Conservation (phyloP, 2,888 invertebrate genomes). For the Diarsia rubi region DNA sequence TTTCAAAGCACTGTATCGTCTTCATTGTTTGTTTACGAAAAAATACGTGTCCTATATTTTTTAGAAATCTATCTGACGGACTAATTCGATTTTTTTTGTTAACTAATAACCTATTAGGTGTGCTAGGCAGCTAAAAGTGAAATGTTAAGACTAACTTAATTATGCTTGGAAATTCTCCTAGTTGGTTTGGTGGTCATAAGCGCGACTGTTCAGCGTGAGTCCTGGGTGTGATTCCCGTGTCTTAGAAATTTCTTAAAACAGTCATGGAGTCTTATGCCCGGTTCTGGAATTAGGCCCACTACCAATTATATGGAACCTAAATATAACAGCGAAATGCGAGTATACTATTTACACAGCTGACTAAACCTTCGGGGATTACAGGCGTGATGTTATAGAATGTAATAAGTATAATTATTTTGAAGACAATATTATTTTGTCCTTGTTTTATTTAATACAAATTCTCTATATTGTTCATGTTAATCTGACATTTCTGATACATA, state of each 20-base stretch:
- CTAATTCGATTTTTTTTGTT: too few species aligned
- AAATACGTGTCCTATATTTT: too few species aligned
- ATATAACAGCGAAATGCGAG: not conserved
- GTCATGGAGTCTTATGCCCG: not conserved
- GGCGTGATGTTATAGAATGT: not conserved
- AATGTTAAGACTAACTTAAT: not conserved
- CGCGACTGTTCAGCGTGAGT: not conserved
- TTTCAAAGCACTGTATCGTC: too few species aligned
- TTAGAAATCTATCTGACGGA: too few species aligned
- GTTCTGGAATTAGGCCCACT: not conserved
- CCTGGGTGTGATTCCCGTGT: not conserved
- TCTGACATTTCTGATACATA: too few species aligned
- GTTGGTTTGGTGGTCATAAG: not conserved
- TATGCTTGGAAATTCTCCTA: not conserved
- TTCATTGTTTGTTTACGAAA: too few species aligned
- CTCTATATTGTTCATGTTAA: not conserved
- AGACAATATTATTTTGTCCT: not conserved
- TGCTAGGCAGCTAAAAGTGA: not conserved
- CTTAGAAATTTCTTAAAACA: not conserved
- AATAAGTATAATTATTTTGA: not conserved
- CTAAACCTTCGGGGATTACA: not conserved
- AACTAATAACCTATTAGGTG: too few species aligned
- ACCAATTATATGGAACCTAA: not conserved
- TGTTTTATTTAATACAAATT: not conserved
- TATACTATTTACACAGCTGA: not conserved